These are phyloP conservation scores for Noctuana brunneofusca DNA, from an alignment of 2,888 invertebrate species.

Conservation along the genomic window DNA sequence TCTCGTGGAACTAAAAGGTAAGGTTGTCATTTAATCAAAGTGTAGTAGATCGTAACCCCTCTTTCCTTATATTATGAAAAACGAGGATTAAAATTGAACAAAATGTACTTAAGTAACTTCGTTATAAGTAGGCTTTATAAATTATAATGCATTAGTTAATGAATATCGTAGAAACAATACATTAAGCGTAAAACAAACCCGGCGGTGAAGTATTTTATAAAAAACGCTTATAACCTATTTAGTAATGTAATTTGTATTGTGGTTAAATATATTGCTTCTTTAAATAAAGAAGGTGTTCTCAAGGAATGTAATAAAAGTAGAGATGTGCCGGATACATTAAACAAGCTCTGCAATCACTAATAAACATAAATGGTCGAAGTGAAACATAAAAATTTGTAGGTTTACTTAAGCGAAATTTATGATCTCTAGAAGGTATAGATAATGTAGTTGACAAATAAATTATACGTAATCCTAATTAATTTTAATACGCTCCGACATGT, in stretches of 20 bases:
- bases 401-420: background rate
- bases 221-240: constrained; percentile 73
- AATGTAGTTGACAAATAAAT: background rate
- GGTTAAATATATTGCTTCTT: constrained; percentile 44
- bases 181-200: constrained; percentile 64
- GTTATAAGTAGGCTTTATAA: constrained; percentile 82
- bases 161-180: constrained; percentile 71
- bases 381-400: background rate
- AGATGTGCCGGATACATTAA: constrained; percentile 9
- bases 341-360: no score
- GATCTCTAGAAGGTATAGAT: background rate
- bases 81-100: constrained; percentile 76
- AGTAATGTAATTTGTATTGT: constrained; percentile 57
- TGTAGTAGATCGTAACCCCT: constrained; percentile 39
- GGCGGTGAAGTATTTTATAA: constrained; percentile 72
- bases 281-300: constrained; percentile 55
- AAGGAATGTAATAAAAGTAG: constrained; percentile 35
- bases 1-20: constrained; percentile 55
- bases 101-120: constrained; percentile 82
- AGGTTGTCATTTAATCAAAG: constrained; percentile 61
- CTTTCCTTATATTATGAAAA: constrained; percentile 62
- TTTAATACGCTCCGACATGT: background rate
- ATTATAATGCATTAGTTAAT: constrained; percentile 77
- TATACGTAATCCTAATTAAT: background rate
- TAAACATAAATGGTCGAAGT: no score